phyloP scores from a whole-genome alignment of 2,888 invertebrate species.

The Volucella inanis region DNA sequence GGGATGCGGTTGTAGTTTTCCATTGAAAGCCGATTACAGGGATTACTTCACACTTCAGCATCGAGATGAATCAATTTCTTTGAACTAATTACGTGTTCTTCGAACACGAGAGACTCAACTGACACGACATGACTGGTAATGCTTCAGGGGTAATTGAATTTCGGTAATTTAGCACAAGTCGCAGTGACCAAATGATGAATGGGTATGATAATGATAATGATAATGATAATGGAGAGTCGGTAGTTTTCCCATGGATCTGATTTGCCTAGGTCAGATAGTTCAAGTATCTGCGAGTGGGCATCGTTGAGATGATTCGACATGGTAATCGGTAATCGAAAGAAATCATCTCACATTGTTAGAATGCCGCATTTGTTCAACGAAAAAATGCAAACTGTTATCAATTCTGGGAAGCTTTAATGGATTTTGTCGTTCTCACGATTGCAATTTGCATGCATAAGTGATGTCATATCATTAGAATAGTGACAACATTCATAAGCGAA shows the following conservation, averaged over 20 bases:
- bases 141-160: conserved; percentile 41
- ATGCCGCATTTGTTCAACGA: conserved; percentile 36
- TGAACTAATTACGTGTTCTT: conserved; percentile 64
- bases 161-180: conserved; percentile 46
- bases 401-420: conserved; percentile 2
- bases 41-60: conserved; percentile 73
- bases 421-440: conserved; percentile 36
- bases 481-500: too few species aligned
- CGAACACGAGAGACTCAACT: not conserved
- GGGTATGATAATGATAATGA: conserved; percentile 43
- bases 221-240: conserved; percentile 46
- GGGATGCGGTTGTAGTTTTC: conserved; percentile 24
- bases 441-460: not conserved
- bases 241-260: conserved; percentile 40
- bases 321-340: conserved; percentile 61
- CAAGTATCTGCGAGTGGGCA: conserved; percentile 66
- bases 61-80: conserved; percentile 72
- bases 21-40: conserved; percentile 72
- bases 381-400: conserved; percentile 12
- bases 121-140: not conserved
- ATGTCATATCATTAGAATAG: too few species aligned
- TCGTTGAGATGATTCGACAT: conserved; percentile 55
- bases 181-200: conserved; percentile 58
- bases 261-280: conserved; percentile 57
- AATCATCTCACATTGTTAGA: conserved; percentile 37